Base-by-base conservation (phyloP, 2,888 invertebrate species). In the Schizaphis graminum region DNA sequence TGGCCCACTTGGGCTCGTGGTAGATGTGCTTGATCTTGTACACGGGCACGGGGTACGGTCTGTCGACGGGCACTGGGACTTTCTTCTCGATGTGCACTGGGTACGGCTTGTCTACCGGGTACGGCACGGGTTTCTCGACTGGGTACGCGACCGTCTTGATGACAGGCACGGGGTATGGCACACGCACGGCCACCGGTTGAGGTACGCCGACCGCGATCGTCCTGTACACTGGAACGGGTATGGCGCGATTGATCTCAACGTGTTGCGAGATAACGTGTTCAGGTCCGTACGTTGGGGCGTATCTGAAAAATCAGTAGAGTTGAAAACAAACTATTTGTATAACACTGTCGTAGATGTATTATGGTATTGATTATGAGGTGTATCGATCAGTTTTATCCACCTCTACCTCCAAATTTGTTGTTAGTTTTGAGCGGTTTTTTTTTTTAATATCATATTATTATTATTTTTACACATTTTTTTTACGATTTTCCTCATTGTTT, bases 41-140 rank as follows among this genome's bases (percentile, higher is more conserved):
- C 89, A 95, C 95, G 1, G 95, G 95, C 26, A 95, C 95, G 44
- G 95, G 95, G 94, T 95, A 95, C 3, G 95, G 95, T 92, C 95
- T 95, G 88, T 95, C 95, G 10, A 95, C 95, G 35, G 95, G 95
- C 94, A 95, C 95, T 0, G 95, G 95, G 0, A 95, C 95, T 91
- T 95, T 95, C 94, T 95, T 95, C 94, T 95, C 95, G 16, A 95
- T 95, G 57, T 95, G 95, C 24, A 95, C 95, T 3, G 95, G 95
- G 94, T 95, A 95, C 0, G 95, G 95, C 89, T 95, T 95, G 88
- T 95, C 95, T 1, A 95, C 95, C 13, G 95, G 95, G 95, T 95
- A 95, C 7, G 95, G 95, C 61, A 95, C 95, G 10, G 95, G 95
- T 94, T 95, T 95, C 92, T 95, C 95, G 13, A 95, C 95, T 10